Base-by-base conservation (phyloP, 2,797 vertebrate genomes). In the Kryptolebias ocellatus region DNA sequence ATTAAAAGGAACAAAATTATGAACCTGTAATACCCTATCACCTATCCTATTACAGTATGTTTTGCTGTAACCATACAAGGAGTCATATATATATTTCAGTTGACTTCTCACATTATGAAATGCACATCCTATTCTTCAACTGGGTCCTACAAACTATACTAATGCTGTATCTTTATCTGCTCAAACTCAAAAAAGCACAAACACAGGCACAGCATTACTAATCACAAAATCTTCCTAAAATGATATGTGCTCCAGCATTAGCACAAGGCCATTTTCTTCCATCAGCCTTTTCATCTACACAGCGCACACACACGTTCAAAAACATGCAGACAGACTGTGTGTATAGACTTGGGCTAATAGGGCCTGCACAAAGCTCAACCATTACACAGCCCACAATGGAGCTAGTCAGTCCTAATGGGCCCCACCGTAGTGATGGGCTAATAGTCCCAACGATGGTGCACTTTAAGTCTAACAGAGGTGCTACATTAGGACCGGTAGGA, bases 281-380 rank as follows among this genome's bases (percentile, higher is more conserved):
- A 88, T 84, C 85, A 84, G 66, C 56, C 83, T 84, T 91, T 89
- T 91, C 88, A 90, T 89, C 86, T 78, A 39, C 20, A 47, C 71
- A 59, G 66, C 58, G 53, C 64, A 37, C n/a, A 14, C 57, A 69
- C 37, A 39, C 24, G 51, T 47, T 69, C 65, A 67, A 50, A 72
- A 53, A 73, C 71, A 78, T 52, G 70, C 63, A 59, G 57, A 46
- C 56, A 72, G 53, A 78, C 58, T 52, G 64, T 64, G 69, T 58
- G 68, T 62, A 71, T 54, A 62, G 71, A 79, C 61, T 47, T 44
- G 53, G 68, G 57, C 75, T 81, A 86, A 83, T 76, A 81, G 70
- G 68, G 69, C 67, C 60, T 54, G 65, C 76, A 79, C 70, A 78
- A 72, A 72, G 74, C 79, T 76, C 68, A 52, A 69, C 78, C 80